Percentiles rank a stretch among this genome's conserved stretches.
Evolutionary conservation across 2,888 invertebrate species (phyloP).

Genomic region (Ichneumoninae sp.): DNA sequence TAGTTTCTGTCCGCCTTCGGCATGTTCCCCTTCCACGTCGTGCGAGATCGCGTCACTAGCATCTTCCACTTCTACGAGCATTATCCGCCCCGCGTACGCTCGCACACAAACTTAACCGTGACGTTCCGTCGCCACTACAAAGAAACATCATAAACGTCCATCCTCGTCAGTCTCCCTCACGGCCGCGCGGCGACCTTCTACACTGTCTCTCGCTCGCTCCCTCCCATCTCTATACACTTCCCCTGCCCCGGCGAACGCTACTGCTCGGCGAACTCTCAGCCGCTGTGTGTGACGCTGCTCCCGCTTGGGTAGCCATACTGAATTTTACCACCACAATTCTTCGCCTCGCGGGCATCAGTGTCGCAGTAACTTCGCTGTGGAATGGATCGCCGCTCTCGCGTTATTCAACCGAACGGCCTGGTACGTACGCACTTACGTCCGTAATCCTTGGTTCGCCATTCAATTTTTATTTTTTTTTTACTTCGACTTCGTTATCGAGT

Average conservation of each 20-base stretch:
- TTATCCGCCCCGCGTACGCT: constrained; percentile 10
- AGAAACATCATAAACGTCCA: constrained; percentile 15
- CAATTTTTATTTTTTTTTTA: not conserved
- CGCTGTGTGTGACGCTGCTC: constrained; percentile 43
- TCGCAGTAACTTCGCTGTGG: constrained; percentile 72
- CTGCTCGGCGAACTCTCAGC: constrained; percentile 51
- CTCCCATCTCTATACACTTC: constrained; percentile 12
- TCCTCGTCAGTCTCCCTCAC: constrained; percentile 60
- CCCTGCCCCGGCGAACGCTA: constrained; percentile 17
- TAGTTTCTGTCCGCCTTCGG: constrained; percentile 17
- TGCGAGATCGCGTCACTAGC: constrained; percentile 34
- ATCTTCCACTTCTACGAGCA: constrained; percentile 51
- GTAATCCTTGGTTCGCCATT: constrained; percentile 21
- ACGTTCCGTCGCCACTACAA: constrained; percentile 39
- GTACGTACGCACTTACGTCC: constrained; percentile 65
- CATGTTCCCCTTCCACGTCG: constrained; percentile 20
- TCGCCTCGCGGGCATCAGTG: constrained; percentile 72
- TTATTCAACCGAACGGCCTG: constrained; percentile 59
- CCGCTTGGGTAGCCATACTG: constrained; percentile 68
- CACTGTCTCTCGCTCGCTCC: constrained; percentile 51
- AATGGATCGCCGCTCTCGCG: constrained; percentile 68
- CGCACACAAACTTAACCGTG: constrained; percentile 43
- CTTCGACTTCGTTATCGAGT: not conserved
- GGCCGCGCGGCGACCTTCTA: constrained; percentile 68
- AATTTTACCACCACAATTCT: constrained; percentile 69